These are phyloP conservation scores for Charina bottae DNA, from an alignment of 2,113 vertebrate genomes.

Conservation along the genomic window DNA sequence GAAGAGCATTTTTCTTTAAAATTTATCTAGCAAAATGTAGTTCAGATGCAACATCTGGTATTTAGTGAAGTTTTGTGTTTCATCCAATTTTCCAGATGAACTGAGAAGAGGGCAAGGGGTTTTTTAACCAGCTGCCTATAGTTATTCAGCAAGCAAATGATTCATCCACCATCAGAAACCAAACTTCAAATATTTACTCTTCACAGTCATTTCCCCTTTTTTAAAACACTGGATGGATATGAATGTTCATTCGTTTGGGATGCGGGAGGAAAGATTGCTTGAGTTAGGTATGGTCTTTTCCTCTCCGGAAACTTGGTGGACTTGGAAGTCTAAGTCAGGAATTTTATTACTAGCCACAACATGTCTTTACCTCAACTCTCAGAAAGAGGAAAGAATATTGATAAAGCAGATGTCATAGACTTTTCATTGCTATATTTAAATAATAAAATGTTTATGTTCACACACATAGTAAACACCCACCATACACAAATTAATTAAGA, in stretches of 20 bases:
- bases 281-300: background rate
- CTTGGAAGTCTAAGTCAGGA: slow-evolving; percentile 28
- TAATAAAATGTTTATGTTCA: background rate
- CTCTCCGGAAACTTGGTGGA: background rate
- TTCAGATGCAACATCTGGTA: slow-evolving; percentile 43
- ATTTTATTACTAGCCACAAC: background rate
- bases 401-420: slow-evolving; percentile 26
- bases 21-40: slow-evolving; percentile 43
- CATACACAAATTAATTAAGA: background rate
- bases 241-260: background rate
- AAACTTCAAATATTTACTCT: slow-evolving; percentile 35
- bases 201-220: background rate
- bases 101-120: slow-evolving; percentile 17
- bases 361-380: slow-evolving; percentile 30
- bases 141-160: background rate
- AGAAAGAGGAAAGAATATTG: slow-evolving; percentile 32
- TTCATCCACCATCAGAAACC: background rate
- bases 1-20: slow-evolving; percentile 17
- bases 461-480: background rate
- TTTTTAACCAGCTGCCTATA: slow-evolving; percentile 42
- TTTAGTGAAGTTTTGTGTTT: slow-evolving; percentile 43
- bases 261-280: background rate
- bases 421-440: slow-evolving; percentile 24
- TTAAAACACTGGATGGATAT: background rate
- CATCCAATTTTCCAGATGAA: slow-evolving; percentile 48